Conservation (phyloP, 2,888 invertebrate genomes). For the Chloromyia formosa region DNA sequence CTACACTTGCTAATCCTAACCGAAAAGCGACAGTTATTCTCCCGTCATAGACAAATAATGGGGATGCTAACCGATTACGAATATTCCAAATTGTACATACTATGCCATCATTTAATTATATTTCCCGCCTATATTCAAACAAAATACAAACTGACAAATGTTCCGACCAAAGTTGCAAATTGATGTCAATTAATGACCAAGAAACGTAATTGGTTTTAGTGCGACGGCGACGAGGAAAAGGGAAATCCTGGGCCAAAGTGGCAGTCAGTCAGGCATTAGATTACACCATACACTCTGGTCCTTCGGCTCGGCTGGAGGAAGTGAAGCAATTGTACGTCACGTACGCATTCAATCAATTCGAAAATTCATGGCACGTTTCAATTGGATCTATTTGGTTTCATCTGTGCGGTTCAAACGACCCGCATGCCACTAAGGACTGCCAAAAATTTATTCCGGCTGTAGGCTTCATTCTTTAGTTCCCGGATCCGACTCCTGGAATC, state of each 20-base stretch:
- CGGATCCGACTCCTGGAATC: background rate
- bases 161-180: slow-evolving; percentile 42
- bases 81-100: slow-evolving; percentile 8
- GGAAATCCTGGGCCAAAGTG: background rate
- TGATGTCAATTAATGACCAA: slow-evolving; percentile 45
- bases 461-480: background rate
- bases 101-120: slow-evolving; percentile 32
- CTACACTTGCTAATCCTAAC: background rate
- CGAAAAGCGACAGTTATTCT: too few relatives aligned
- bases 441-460: slow-evolving; percentile 4
- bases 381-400: slow-evolving; percentile 49
- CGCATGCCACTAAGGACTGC: slow-evolving; percentile 38
- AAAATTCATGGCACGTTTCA: slow-evolving; percentile 48
- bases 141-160: slow-evolving; percentile 42
- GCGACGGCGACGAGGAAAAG: background rate
- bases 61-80: slow-evolving; percentile 9
- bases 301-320: background rate
- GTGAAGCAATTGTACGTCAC: slow-evolving; percentile 41
- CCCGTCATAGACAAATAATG: slow-evolving; percentile 1
- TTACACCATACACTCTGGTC: too few relatives aligned
- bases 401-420: slow-evolving; percentile 45
- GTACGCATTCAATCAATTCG: slow-evolving; percentile 47
- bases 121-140: slow-evolving; percentile 18
- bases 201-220: slow-evolving; percentile 40
- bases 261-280: background rate